Conservation (phyloP, 1,140 invertebrate species). For the Drosophila sulfurigaster region DNA sequence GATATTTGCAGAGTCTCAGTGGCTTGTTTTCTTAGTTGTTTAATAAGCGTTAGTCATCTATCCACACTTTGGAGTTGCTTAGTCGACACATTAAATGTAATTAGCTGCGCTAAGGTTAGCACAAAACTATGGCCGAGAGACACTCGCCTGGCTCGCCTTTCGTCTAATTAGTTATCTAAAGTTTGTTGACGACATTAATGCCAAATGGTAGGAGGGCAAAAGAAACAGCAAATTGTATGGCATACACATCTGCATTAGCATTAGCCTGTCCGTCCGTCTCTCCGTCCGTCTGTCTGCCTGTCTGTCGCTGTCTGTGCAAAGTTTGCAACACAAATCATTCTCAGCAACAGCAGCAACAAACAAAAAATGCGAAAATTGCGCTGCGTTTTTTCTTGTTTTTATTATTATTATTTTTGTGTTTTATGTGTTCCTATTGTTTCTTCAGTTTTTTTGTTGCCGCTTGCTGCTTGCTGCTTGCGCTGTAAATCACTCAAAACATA, state of each 20-base stretch:
- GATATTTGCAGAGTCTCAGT: neutral
- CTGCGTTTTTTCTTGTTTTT: constrained; percentile 13
- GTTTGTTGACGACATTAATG: constrained; percentile 81
- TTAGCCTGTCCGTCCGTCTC: constrained; percentile 13
- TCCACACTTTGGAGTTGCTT: constrained; percentile 69
- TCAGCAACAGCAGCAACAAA: constrained; percentile 38
- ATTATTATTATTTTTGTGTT: constrained; percentile 14
- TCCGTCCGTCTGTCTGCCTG: too few species aligned
- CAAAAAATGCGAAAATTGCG: constrained; percentile 21
- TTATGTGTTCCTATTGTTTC: constrained; percentile 35
- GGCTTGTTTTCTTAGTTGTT: constrained; percentile 18
- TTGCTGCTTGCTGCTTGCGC: constrained; percentile 4
- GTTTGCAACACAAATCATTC: constrained; percentile 65
- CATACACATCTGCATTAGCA: constrained; percentile 71
- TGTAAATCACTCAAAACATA: constrained; percentile 80
- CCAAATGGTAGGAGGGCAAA: constrained; percentile 20
- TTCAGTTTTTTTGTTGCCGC: constrained; percentile 28
- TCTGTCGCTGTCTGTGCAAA: constrained; percentile 36
- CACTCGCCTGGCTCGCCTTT: constrained; percentile 36
- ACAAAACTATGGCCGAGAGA: constrained; percentile 64
- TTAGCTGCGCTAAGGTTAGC: constrained; percentile 81
- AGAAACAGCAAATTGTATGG: constrained; percentile 61
- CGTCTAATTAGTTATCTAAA: constrained; percentile 81
- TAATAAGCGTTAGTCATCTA: constrained; percentile 67
- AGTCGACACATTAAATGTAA: constrained; percentile 83